phyloP scores from a whole-genome alignment of 2,888 invertebrate species.

The Platynereis dumerilii region DNA sequence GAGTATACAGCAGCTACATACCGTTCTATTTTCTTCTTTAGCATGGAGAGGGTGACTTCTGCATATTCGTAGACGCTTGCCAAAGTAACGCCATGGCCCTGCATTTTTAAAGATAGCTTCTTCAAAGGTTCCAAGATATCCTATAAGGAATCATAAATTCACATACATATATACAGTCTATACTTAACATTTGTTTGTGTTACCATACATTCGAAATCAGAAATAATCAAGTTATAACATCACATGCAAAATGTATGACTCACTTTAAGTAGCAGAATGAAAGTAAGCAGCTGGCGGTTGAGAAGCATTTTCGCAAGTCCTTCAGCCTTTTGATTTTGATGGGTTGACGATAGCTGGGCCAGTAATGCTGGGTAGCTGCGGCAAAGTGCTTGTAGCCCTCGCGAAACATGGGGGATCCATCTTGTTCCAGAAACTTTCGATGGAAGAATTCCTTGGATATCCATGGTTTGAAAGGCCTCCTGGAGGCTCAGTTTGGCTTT shows the following conservation, averaged over 20 bases:
- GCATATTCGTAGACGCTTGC: not conserved
- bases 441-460: not conserved
- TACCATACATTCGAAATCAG: not conserved
- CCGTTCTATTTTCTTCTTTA: not conserved
- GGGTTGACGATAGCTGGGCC: not conserved
- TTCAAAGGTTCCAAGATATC: not conserved
- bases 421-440: not conserved
- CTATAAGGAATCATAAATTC: not conserved
- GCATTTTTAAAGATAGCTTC: not conserved
- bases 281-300: not conserved
- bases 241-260: conserved; percentile 3
- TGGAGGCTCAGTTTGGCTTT: no score
- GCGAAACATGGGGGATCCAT: not conserved
- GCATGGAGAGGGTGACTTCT: not conserved
- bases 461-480: not conserved
- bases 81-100: not conserved
- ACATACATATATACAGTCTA: no score
- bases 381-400: not conserved
- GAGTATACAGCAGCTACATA: no score
- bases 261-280: conserved; percentile 1
- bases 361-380: not conserved
- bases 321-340: conserved; percentile 3
- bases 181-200: not conserved
- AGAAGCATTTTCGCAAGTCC: conserved; percentile 1
- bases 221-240: not conserved